Conservation (phyloP, 2,113 vertebrate genomes). For the Equus przewalskii region DNA sequence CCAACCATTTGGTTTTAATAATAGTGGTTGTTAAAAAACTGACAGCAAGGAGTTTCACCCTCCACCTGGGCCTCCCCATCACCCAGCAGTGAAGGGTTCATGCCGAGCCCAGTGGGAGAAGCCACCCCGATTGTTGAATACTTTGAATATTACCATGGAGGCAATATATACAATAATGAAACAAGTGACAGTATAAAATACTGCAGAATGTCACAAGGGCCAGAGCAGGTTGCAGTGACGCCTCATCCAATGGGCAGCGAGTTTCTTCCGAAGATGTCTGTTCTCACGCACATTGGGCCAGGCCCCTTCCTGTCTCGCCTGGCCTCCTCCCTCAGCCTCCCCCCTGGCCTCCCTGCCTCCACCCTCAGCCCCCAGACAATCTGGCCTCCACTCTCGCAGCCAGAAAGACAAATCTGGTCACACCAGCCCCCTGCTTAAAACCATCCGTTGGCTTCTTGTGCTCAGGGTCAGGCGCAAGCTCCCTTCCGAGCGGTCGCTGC, state of each 20-base stretch:
- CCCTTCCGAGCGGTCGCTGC: background rate
- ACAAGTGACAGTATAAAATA: background rate
- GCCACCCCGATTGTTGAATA: background rate
- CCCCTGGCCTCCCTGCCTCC: background rate
- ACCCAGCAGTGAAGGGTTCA: background rate
- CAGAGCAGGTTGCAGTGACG: background rate
- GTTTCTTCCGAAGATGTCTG: background rate
- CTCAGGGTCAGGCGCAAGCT: accelerated
- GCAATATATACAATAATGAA: background rate
- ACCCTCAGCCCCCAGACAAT: background rate
- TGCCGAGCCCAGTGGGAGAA: too few relatives aligned
- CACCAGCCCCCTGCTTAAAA: background rate
- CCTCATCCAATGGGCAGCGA: accelerated
- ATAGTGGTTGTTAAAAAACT: background rate
- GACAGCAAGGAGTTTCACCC: background rate
- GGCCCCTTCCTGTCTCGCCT: background rate
- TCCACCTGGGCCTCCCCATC: too few relatives aligned
- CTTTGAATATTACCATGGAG: background rate
- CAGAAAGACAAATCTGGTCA: background rate
- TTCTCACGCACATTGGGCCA: accelerated
- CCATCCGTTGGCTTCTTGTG: accelerated
- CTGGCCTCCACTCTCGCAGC: background rate
- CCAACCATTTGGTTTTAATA: background rate
- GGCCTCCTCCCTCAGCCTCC: background rate
- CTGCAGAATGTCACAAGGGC: background rate